Percentiles rank a stretch among this genome's conserved stretches.
Evolutionary conservation across 2,113 vertebrate species (phyloP).

Genomic region (Chamaetylas fuelleborni): DNA sequence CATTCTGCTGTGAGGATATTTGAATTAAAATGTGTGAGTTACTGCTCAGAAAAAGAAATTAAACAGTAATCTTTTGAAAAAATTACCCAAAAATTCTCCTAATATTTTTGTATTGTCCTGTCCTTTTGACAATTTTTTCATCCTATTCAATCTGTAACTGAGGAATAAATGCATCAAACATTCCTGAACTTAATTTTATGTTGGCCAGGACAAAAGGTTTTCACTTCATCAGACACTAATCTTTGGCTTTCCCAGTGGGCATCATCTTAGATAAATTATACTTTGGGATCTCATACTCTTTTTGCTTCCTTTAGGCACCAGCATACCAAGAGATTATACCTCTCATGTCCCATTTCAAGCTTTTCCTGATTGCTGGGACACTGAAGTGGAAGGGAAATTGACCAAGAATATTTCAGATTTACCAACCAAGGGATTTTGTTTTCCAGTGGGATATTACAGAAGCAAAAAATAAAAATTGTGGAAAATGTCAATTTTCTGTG

Average conservation of each 20-base stretch:
- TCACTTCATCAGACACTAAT: background rate
- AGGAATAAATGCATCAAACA: background rate
- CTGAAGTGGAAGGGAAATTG: background rate
- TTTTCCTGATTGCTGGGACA: background rate
- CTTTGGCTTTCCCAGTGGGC: background rate
- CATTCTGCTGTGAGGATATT: background rate
- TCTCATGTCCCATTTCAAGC: background rate
- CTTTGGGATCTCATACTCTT: background rate
- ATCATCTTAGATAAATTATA: background rate
- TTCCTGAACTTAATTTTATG: background rate
- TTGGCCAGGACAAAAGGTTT: background rate
- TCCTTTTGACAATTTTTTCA: background rate
- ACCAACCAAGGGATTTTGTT: background rate
- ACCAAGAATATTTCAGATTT: background rate
- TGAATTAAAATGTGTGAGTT: background rate
- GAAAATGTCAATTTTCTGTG: background rate
- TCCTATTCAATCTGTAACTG: background rate
- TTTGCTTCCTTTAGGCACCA: background rate
- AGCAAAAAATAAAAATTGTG: background rate
- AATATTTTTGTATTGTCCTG: background rate
- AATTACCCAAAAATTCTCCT: background rate
- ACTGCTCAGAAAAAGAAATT: background rate
- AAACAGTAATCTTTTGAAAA: background rate
- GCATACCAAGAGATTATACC: background rate
- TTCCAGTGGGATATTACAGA: background rate